These are phyloP conservation scores for Phalloptychus januarius DNA, from an alignment of 2,797 vertebrate genomes.

Conservation along the genomic window DNA sequence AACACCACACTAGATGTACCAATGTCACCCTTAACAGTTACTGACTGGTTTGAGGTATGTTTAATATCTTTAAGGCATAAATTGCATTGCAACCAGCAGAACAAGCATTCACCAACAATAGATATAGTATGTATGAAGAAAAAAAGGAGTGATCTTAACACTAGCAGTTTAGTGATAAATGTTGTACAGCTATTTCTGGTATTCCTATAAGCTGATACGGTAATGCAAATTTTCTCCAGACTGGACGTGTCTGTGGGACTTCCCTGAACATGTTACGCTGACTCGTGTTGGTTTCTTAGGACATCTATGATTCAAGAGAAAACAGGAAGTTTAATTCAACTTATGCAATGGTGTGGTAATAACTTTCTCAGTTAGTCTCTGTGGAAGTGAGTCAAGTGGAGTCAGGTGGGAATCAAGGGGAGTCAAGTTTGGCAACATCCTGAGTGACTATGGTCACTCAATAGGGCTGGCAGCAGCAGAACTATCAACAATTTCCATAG, in stretches of 20 bases:
- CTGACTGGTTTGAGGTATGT: not conserved
- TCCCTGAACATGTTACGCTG: not conserved
- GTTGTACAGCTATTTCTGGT: not conserved
- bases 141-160: no score
- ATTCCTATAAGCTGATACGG: not conserved
- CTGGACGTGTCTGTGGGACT: not conserved
- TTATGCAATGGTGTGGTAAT: not conserved
- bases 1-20: not conserved
- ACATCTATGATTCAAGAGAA: not conserved
- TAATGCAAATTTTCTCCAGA: not conserved
- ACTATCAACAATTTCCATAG: not conserved
- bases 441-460: not conserved
- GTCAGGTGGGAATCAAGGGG: no score
- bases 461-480: not conserved
- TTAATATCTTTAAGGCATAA: no score
- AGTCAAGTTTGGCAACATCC: not conserved
- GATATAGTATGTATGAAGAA: no score
- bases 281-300: not conserved
- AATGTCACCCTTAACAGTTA: not conserved
- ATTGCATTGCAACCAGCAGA: no score
- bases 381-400: not conserved
- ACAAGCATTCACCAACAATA: no score
- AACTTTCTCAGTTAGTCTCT: not conserved
- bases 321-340: not conserved
- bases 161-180: not conserved